Evolutionary conservation across 37 sponge, comb jelly and placozoan genomes (phyloP), one percentile per base, ranked within the genome.

Genomic region (Tethya wilhelma): DNA sequence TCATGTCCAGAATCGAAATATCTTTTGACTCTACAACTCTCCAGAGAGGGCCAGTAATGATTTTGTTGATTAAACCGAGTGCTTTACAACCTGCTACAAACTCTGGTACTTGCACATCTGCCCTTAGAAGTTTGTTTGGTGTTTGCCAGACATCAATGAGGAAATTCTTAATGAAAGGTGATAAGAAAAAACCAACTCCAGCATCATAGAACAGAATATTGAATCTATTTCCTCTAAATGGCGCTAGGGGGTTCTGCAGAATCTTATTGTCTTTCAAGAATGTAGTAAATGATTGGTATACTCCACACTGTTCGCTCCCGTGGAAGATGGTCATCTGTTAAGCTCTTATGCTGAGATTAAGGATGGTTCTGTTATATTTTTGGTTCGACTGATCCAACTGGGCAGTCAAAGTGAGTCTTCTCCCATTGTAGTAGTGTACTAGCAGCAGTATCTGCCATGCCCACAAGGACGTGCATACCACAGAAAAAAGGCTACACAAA

Each of bases 41-140:
- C 84, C 84, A 83, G 0, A 83, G 40, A 19, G 84, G 76, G 2
- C 84, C 69, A 19, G 84, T 83, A 22, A 73, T 56, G 2, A 83
- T 11, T 34, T 83, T 83, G 67, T 34, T 55, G n/a, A 83, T 60
- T 0, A 72, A 23, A 30, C 82, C 82, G 26, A 81, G 38, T n/a
- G 82, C 82, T 62, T 34, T 40, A 32, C 66, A 63, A 36, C 69
- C 75, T n/a, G 72, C 86, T 4, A 57, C 8, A n/a, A 37, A 75
- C 19, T 77, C 71, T 23, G 71, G 71, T 11, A 68, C n/a, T n/a
- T n/a, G n/a, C n/a, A n/a, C n/a, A n/a, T n/a, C n/a, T n/a, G n/a
- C n/a, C 64, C 25, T 44, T 5, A 71, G 25, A 4, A 71, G 26
- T 44, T 71, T 23, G 30, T 25, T 45, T n/a, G 30, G 25, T 3